These are phyloP conservation scores for Lissocephala sabroskyi DNA, from an alignment of 2,888 invertebrate species.

Conservation along the genomic window DNA sequence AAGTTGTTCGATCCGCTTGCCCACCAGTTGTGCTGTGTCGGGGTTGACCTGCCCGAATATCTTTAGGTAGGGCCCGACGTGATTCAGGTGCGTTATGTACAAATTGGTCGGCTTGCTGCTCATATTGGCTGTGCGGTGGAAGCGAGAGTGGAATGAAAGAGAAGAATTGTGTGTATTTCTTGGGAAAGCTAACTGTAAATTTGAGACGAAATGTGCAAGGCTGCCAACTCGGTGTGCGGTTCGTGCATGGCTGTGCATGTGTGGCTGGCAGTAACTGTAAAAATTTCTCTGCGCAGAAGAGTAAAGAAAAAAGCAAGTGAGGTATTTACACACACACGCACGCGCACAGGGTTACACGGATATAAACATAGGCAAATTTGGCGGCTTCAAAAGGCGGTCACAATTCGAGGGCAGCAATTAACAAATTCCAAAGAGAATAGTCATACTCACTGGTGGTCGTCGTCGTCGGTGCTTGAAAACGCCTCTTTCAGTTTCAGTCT, in stretches of 20 bases:
- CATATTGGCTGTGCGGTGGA: conserved; percentile 35
- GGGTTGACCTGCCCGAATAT: conserved; percentile 79
- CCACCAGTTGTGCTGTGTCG: conserved; percentile 61
- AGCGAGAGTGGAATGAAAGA: not conserved
- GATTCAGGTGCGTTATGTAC: conserved; percentile 74
- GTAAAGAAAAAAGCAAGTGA: not conserved
- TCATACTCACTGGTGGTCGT: conserved; percentile 56
- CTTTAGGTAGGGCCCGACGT: conserved; percentile 80
- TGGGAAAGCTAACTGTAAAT: not conserved
- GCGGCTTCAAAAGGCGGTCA: conserved; percentile 5
- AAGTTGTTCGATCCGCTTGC: conserved; percentile 57
- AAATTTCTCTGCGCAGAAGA: not conserved
- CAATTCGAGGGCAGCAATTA: conserved; percentile 28
- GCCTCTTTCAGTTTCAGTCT: conserved; percentile 38
- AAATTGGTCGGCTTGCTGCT: conserved; percentile 38
- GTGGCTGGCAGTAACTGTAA: conserved; percentile 7
- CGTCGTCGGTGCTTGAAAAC: conserved; percentile 59
- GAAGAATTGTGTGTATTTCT: not conserved
- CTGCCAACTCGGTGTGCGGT: not conserved
- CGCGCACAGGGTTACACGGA: not conserved
- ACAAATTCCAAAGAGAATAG: conserved; percentile 44
- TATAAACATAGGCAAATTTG: not conserved
- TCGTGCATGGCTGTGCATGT: not conserved
- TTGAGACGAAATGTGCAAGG: not conserved
- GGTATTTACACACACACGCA: conserved; percentile 19